phyloP scores from a whole-genome alignment of 2,888 invertebrate species.

The Lepidocyrtoides sp. region DNA sequence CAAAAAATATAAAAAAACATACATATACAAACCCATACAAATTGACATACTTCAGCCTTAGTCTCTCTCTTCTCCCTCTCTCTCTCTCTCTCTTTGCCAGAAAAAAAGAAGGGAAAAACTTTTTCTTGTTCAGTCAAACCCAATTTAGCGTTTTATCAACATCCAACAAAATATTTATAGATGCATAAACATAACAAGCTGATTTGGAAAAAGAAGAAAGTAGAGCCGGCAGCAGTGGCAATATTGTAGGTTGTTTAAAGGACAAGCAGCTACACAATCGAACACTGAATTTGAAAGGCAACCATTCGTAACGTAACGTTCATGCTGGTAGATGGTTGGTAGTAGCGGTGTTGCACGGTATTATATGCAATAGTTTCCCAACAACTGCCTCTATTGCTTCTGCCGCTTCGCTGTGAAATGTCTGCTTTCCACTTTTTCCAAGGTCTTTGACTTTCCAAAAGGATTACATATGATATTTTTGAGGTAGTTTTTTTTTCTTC shows the following conservation, averaged over 20 bases:
- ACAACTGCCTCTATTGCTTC: not conserved
- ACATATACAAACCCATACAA: constrained; percentile 9
- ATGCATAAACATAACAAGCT: constrained; percentile 48
- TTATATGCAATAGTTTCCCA: constrained; percentile 18
- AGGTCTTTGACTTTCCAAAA: constrained; percentile 36
- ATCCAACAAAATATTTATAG: constrained; percentile 43
- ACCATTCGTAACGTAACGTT: not conserved
- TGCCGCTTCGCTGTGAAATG: not conserved
- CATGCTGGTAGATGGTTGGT: not conserved
- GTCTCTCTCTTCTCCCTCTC: too few relatives aligned
- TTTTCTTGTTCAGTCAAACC: constrained; percentile 37
- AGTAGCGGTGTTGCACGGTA: not conserved
- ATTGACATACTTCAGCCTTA: constrained; percentile 24
- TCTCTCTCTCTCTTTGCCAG: constrained; percentile 18
- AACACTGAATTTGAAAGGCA: not conserved
- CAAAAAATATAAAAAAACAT: constrained; percentile 3
- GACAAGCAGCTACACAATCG: not conserved
- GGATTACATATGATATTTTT: constrained; percentile 7
- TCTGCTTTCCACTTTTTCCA: not conserved
- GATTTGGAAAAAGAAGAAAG: constrained; percentile 17
- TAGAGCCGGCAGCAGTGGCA: not conserved
- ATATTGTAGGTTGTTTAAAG: not conserved
- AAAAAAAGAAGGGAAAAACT: not conserved
- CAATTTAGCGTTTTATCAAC: constrained; percentile 40
- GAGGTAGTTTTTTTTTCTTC: constrained; percentile 29